Percentiles rank a stretch among this genome's conserved stretches.
Evolutionary conservation across 2,797 vertebrate species (phyloP).

Genomic region (Taenioides sp.): DNA sequence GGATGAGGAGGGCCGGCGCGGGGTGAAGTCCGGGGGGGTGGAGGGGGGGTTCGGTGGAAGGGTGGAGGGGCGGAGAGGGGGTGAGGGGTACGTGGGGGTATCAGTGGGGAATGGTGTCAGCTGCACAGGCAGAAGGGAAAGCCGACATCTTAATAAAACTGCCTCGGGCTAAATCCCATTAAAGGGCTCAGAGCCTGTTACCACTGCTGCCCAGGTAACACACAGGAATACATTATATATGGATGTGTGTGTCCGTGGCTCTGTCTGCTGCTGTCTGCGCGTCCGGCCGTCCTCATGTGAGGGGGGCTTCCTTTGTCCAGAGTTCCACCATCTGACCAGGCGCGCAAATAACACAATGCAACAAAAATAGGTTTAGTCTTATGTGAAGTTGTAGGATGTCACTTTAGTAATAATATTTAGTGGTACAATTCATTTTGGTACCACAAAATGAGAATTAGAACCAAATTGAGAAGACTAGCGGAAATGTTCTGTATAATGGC

Average conservation of each 20-base stretch:
- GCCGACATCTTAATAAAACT: slow-evolving; percentile 99
- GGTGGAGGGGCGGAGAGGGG: slow-evolving; percentile 32
- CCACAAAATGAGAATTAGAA: too few species aligned
- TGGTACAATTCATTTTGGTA: too few species aligned
- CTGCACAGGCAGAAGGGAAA: slow-evolving; percentile 99
- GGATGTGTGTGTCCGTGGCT: slow-evolving; percentile 74
- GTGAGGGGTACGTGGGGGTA: slow-evolving; percentile 59
- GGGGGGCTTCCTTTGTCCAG: slow-evolving; percentile 65
- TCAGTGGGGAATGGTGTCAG: slow-evolving; percentile 97
- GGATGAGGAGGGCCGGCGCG: slow-evolving; percentile 65
- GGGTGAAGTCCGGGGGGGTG: slow-evolving; percentile 55
- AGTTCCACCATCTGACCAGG: slow-evolving; percentile 85
- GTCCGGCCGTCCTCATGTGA: slow-evolving; percentile 33
- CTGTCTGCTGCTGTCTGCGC: slow-evolving; percentile 75
- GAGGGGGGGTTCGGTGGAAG: slow-evolving; percentile 19
- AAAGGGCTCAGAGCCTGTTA: slow-evolving; percentile 99
- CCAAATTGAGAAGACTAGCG: too few species aligned
- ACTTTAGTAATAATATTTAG: too few species aligned
- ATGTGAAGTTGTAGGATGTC: slow-evolving; percentile 28
- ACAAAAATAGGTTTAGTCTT: slow-evolving; percentile 10
- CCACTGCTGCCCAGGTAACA: slow-evolving; percentile 93
- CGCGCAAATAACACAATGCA: slow-evolving; percentile 45
- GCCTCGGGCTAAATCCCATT: slow-evolving; percentile 99
- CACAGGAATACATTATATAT: slow-evolving; percentile 76
- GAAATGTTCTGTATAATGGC: too few species aligned